Percentiles rank a stretch among this genome's conserved stretches.
Conservation (phyloP, 2,888 invertebrate species). For the Cloeon dipterum region DNA sequence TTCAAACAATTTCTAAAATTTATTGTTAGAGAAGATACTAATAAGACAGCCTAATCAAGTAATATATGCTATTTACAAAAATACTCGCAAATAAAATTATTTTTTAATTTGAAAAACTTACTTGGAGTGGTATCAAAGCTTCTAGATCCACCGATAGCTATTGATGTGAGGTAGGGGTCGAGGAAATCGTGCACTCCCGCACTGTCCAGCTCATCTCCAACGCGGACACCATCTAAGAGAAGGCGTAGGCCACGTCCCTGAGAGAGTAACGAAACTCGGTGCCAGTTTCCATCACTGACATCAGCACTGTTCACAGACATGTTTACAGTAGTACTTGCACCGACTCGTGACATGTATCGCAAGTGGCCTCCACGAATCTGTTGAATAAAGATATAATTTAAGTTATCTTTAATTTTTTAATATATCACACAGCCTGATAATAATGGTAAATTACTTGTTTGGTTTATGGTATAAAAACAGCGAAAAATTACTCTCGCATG, state of each 20-base stretch:
- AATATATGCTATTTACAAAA: too few species aligned
- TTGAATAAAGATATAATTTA: background rate
- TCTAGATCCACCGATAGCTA: constrained; percentile 58
- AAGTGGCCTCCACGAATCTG: constrained; percentile 48
- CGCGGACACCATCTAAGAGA: constrained; percentile 40
- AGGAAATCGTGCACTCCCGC: constrained; percentile 77
- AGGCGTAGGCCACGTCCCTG: constrained; percentile 40
- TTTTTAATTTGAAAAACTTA: too few species aligned
- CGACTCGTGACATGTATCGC: constrained; percentile 56
- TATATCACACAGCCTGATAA: background rate
- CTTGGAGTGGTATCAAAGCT: constrained; percentile 8
- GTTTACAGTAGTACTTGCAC: constrained; percentile 42
- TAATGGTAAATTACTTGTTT: background rate
- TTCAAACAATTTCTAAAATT: too few species aligned
- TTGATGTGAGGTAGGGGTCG: constrained; percentile 63
- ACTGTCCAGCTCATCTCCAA: constrained; percentile 68
- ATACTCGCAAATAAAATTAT: too few species aligned
- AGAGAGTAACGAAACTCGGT: constrained; percentile 56
- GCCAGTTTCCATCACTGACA: constrained; percentile 69
- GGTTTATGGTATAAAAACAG: background rate
- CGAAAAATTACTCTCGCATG: background rate
- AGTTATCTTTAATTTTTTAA: too few species aligned
- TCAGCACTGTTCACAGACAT: constrained; percentile 39
- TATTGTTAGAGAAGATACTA: too few species aligned
- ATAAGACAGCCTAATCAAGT: too few species aligned